Conservation (phyloP, 1,140 invertebrate genomes). For the Drosophila saltans region DNA sequence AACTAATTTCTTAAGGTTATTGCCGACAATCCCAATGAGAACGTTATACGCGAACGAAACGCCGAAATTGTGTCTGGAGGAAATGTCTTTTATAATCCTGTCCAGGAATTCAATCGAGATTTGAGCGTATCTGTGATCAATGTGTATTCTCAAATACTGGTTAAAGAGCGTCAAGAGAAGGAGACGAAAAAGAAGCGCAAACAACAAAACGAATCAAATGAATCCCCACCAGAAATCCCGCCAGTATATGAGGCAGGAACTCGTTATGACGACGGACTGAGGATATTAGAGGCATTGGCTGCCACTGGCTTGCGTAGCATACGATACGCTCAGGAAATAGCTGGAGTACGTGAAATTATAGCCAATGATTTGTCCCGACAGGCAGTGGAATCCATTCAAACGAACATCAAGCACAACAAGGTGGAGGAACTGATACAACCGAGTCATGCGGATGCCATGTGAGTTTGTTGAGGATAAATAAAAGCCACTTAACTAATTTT, state of each 20-base stretch:
- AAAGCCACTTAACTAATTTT: neutral
- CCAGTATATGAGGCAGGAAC: conserved; percentile 51
- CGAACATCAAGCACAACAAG: conserved; percentile 92
- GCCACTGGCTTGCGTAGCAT: conserved; percentile 96
- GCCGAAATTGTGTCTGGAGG: conserved; percentile 79
- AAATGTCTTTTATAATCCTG: conserved; percentile 97
- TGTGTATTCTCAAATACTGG: conserved; percentile 84
- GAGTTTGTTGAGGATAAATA: conserved; percentile 67
- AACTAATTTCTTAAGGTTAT: neutral
- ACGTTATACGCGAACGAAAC: conserved; percentile 68
- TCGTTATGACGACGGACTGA: conserved; percentile 85
- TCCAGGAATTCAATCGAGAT: conserved; percentile 98
- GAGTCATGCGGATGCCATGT: conserved; percentile 92
- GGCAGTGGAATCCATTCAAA: conserved; percentile 93
- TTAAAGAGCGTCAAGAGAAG: conserved; percentile 63
- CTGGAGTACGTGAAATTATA: conserved; percentile 91
- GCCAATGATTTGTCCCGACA: conserved; percentile 97
- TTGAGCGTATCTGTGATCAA: conserved; percentile 89
- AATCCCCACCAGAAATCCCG: neutral
- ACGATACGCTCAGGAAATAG: conserved; percentile 97
- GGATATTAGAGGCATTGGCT: conserved; percentile 96
- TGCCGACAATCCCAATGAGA: conserved; percentile 46
- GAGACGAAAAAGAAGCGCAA: conserved; percentile 59
- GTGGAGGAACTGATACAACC: conserved; percentile 90
- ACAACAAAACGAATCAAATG: conserved; percentile 1